Percentiles rank a stretch among this genome's conserved stretches.
phyloP scores from a whole-genome alignment of 2,113 vertebrate genomes.

The Zosterops borbonicus region DNA sequence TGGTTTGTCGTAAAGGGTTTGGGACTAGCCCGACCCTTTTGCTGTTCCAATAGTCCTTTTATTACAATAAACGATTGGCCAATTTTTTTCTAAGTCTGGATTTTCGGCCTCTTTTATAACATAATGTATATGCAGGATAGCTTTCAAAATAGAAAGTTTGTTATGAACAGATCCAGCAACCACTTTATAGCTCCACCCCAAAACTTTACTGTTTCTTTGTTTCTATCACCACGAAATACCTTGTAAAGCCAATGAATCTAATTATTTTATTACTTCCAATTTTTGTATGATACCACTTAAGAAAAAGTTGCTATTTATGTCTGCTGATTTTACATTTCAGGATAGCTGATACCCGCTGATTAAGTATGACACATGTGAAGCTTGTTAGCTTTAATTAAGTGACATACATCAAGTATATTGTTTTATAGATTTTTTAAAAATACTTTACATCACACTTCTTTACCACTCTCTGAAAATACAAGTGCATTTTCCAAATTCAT shows the following conservation, averaged over 20 bases:
- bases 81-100: too few species aligned
- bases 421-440: background rate
- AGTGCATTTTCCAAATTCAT: background rate
- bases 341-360: background rate
- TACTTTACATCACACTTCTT: background rate
- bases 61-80: too few species aligned
- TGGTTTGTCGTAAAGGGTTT: too few species aligned
- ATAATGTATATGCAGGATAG: background rate
- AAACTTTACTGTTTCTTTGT: background rate
- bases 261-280: background rate
- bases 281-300: background rate
- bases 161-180: background rate
- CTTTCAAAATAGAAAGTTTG: background rate
- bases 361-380: constrained; percentile 1
- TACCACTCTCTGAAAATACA: background rate
- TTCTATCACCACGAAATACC: background rate
- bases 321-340: background rate
- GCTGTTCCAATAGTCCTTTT: too few species aligned
- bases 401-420: background rate
- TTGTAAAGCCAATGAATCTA: background rate
- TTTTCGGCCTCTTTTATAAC: too few species aligned
- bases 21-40: too few species aligned
- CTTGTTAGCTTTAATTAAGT: background rate
- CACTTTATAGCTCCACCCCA: background rate
- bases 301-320: background rate